Base-by-base conservation (phyloP, 2,888 invertebrate genomes). In the Troglohyphantes excavatus region DNA sequence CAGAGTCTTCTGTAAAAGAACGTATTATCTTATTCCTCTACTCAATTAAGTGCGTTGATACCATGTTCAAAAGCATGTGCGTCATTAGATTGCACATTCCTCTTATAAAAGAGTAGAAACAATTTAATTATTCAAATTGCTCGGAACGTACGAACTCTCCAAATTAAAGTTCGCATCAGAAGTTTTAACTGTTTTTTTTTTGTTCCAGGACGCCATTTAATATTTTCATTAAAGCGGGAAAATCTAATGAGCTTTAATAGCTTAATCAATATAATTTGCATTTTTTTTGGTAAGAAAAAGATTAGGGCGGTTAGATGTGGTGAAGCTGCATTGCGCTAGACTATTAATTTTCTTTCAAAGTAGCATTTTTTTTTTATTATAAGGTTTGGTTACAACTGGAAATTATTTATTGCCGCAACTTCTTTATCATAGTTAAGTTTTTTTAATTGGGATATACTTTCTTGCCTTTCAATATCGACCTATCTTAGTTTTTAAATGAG, bases 241-340 rank as follows among this genome's bases (percentile, higher is more conserved):
- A 23, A 19, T 33, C 61, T 82, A 72, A 72, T 68, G 82, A 82
- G 39, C 61, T 61, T 72, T 82, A 82, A 82, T 82, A 70, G 70
- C 59, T 82, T 82, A 72, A 82, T 82, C 82, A 82, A 82, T 72
- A 72, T 39, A 26, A 82, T 82, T 82, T 82, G 39, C 82, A 72
- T 82, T 70, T 81, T 82, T 82, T 82, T 65, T 19, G n/a, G 19
- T 39, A 27, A 53, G 27, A 21, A 26, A 75, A 59, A 63, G 76
- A 61, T 76, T 76, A 26, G 27, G 26, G n/a, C 43, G 26, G 46
- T n/a, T 19, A 29, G 19, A 29, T 59, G 61, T 19, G 61, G 29
- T 75, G 33, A 61, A 75, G 27, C 27, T 61, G 21, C n/a, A 53
- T 19, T 75, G 29, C 33, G 9, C 27, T 46, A 26, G 19, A 26